Base-by-base conservation (phyloP, 2,797 vertebrate species). In the Limnodromus scolopaceus region DNA sequence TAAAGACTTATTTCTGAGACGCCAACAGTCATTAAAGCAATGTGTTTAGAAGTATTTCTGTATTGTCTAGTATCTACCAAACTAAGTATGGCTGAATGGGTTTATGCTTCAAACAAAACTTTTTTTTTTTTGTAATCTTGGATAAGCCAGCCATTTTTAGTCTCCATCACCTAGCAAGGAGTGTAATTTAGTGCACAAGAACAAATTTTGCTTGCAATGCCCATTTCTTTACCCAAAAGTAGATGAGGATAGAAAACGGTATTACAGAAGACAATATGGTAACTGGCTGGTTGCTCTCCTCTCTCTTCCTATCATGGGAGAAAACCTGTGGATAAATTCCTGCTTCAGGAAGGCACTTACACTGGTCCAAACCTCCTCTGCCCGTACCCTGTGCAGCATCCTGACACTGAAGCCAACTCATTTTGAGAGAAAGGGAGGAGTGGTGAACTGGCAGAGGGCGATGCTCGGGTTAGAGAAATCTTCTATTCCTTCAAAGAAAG, bases 281-380 rank as follows among this genome's bases (percentile, higher is more conserved):
- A 88, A 34, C 27, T 48, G 43, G 9, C 10, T 69, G 13, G 8
- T 43, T 82, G 46, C 14, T 66, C 24, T 89, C 22, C 60, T 70
- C 53, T 7, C 13, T 82, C 23, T 69, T 76, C 12, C 49, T 60
- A 49, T 10, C 36, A 45, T 0, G 2, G 32, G 15, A 4, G 0
- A 53, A 89, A 93, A 94, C 10, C 32, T 25, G 20, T 53, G 28
- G n/a, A 58, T 25, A 70, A 77, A 70, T 34, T 34, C 23, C 64
- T 69, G 43, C 16, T 74, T 58, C 48, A 61, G 41, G 54, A 74
- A 80, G 48, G 20, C 49, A 89, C 24, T 20, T 46, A 38, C 17
- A 48, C 23, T 53, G 53, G 17, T 15, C 34, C 2, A 3, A 74
- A 68, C 8, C 14, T 81, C 51, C 45, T 78, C 80, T 66, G 25